These are phyloP conservation scores for Dolomedes plantarius DNA, from an alignment of 2,888 invertebrate genomes.

Conservation along the genomic window DNA sequence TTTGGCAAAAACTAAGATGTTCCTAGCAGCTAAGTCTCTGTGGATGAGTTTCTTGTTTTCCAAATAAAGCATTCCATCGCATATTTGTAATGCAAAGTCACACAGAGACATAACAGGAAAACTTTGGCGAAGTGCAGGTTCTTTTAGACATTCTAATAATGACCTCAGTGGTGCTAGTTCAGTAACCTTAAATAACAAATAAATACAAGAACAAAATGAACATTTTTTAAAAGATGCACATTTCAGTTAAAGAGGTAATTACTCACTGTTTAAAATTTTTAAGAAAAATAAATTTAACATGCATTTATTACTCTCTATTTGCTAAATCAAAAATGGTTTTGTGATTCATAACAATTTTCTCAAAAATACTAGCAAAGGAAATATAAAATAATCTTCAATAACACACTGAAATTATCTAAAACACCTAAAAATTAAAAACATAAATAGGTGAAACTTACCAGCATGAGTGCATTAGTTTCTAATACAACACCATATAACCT, in stretches of 20 bases:
- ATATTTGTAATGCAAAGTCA: conserved; percentile 96
- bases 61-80: conserved; percentile 98
- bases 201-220: too few species aligned
- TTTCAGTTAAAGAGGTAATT: not conserved
- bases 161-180: conserved; percentile 97
- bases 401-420: too few species aligned
- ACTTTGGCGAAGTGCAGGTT: conserved; percentile 90
- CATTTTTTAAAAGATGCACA: not conserved
- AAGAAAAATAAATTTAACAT: too few species aligned
- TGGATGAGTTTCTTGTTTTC: conserved; percentile 97
- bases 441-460: conserved; percentile 79
- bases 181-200: conserved; percentile 82
- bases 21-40: conserved; percentile 96
- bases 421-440: too few species aligned
- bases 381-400: too few species aligned
- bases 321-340: too few species aligned
- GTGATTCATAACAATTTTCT: too few species aligned
- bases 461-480: conserved; percentile 89
- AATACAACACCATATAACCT: conserved; percentile 97
- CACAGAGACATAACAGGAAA: conserved; percentile 94
- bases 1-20: conserved; percentile 97
- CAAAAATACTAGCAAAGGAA: too few species aligned
- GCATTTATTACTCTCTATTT: too few species aligned
- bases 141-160: conserved; percentile 95
- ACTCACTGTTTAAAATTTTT: too few species aligned